A percentile compares a stretch with the other conserved stretches of the same genome.
These are phyloP conservation scores for Passer domesticus DNA, from an alignment of 2,113 vertebrate species.

Conservation along the genomic window DNA sequence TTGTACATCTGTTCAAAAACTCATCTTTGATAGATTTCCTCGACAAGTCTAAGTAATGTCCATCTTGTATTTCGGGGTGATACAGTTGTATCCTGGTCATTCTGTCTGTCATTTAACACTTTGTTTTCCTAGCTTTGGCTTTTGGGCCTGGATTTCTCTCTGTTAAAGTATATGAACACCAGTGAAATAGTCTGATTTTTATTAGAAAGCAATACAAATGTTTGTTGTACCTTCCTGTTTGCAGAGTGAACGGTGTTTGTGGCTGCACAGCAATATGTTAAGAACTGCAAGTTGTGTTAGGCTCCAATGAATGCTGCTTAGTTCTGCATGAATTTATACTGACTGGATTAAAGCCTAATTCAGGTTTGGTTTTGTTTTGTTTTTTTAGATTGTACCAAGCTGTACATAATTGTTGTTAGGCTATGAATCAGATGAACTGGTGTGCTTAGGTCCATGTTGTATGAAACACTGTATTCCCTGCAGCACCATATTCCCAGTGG, in stretches of 20 bases:
- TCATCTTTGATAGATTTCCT: not conserved
- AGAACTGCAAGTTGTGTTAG: not conserved
- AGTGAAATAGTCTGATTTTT: not conserved
- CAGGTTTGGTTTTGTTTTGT: not conserved
- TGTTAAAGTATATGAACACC: not conserved
- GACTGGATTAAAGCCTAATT: not conserved
- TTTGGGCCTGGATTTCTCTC: not conserved
- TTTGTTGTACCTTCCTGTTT: not conserved
- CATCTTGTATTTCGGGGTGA: not conserved
- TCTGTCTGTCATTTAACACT: not conserved
- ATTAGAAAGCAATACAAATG: not conserved
- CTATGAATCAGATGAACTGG: not conserved
- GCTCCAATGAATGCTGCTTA: not conserved
- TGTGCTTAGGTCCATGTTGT: not conserved
- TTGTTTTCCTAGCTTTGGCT: not conserved
- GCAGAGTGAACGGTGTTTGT: not conserved
- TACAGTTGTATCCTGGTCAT: not conserved
- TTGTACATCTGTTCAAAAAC: not conserved
- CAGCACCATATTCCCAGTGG: not conserved
- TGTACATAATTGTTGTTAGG: not conserved
- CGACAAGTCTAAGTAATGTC: not conserved
- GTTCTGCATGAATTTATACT: not conserved
- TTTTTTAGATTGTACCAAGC: not conserved
- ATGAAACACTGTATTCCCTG: not conserved
- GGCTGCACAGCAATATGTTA: not conserved